A percentile compares a stretch with the other conserved stretches of the same genome.
Evolutionary conservation across 2,113 vertebrate species (phyloP).

Genomic region (Colius striatus): DNA sequence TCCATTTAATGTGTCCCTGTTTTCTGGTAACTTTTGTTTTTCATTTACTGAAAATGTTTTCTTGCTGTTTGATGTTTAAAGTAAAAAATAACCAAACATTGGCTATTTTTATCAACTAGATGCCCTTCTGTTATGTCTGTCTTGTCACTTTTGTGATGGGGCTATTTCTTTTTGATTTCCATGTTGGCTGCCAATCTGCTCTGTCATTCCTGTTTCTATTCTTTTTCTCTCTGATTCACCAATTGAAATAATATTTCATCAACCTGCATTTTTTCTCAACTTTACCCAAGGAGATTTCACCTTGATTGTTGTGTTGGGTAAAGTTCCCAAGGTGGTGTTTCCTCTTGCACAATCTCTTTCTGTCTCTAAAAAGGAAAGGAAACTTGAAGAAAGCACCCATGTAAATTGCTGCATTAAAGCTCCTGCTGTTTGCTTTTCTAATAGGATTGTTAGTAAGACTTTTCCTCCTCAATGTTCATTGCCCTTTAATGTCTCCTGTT

Average conservation of each 20-base stretch:
- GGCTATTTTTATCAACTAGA: background rate
- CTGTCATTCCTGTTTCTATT: background rate
- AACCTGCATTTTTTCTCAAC: background rate
- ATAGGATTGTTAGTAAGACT: background rate
- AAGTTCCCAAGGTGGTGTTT: background rate
- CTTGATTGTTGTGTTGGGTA: background rate
- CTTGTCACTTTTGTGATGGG: background rate
- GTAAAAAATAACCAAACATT: background rate
- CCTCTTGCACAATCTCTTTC: background rate
- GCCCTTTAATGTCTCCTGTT: slow-evolving; percentile 9
- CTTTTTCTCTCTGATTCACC: background rate
- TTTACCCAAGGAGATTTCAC: background rate
- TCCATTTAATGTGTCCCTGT: background rate
- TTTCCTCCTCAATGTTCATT: slow-evolving; percentile 33
- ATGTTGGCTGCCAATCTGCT: background rate
- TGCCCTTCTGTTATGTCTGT: background rate
- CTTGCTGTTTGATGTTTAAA: background rate
- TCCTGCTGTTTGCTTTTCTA: background rate
- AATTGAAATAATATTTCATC: background rate
- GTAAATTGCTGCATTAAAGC: background rate
- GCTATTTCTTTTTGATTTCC: background rate
- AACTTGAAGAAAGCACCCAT: background rate
- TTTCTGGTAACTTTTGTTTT: background rate
- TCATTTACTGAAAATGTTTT: background rate
- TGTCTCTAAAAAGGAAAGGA: background rate